Base-by-base conservation (phyloP, 2,888 invertebrate genomes). In the Carabus problematicus region DNA sequence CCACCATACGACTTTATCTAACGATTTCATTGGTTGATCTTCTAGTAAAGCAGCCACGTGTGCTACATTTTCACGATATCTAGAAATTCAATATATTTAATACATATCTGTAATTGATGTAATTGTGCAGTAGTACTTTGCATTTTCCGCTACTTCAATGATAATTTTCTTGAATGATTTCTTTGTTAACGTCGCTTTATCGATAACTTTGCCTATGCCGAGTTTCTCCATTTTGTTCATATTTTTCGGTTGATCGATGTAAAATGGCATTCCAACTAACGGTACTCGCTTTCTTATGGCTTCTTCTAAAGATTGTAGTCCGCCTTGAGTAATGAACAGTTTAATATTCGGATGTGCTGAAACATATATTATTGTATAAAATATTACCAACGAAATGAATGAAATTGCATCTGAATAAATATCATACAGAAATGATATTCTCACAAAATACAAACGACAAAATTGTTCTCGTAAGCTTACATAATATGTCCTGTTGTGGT, bases 1-100 rank as follows among this genome's bases (percentile, higher is more conserved):
- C 85, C 85, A 85, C 82, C 83, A 83, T 0, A 85, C 74, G 0
- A 85, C 85, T 56, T 81, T 80, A 47, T 85, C 84, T 40, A 83
- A 49, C 0, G 81, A 77, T 0, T 71, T 69, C 73, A 81, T 77
- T 0, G 82, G 82, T 71, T 82, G 79, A 70, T 84, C 84, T 2
- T 71, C 69, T 73, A 83, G 76, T 6, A 82, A 39, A 0, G 61
- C 59, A 0, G 77, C 74, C 0, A 83, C 55, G 56, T 74, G 72
- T 14, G 70, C 71, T 0, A 75, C 72, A 42, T 73, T 75, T 14
- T 70, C 18, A 40, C 41, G 45, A 39, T 71, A 72, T 29, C 70
- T 70, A 43, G 1, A 62, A 62, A 29, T 29, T 42, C 9, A 42
- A 16, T 16, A 41, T 52, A 18, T 14, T 18, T 52, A 12, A 52